These are phyloP conservation scores for Buphagus erythrorhynchus DNA, from an alignment of 2,797 vertebrate species.

Conservation along the genomic window DNA sequence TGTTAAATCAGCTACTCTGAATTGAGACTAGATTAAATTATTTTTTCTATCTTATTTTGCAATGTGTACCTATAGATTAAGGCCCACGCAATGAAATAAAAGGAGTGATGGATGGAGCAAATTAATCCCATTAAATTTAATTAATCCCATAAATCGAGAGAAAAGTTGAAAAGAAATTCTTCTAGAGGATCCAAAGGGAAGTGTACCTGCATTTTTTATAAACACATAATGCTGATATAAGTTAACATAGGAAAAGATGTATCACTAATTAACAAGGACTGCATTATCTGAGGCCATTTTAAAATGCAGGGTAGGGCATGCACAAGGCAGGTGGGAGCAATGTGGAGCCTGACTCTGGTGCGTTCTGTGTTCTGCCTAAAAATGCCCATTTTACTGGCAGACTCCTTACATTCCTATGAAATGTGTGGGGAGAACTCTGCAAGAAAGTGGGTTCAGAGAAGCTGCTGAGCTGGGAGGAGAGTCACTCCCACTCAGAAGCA, in stretches of 20 bases:
- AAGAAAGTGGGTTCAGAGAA: neutral
- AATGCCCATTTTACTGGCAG: accelerated
- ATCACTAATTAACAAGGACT: neutral
- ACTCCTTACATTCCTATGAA: accelerated
- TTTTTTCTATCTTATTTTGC: neutral
- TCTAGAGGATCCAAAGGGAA: neutral
- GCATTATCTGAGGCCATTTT: neutral
- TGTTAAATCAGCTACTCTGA: neutral
- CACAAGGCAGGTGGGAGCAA: neutral
- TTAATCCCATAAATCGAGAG: slow-evolving; percentile 18
- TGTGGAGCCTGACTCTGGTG: neutral
- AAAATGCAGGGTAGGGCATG: neutral
- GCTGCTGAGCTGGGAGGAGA: neutral
- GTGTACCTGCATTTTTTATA: neutral
- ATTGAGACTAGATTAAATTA: neutral
- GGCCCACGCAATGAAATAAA: neutral
- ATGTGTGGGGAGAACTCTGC: accelerated
- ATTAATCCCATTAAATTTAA: slow-evolving; percentile 50
- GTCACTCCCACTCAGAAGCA: neutral
- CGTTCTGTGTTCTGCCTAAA: neutral
- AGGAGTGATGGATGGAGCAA: neutral
- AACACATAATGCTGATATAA: neutral
- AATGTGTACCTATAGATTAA: neutral
- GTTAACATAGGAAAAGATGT: neutral
- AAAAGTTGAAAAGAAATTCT: neutral